phyloP scores from a whole-genome alignment of 1,140 invertebrate species.

The Proctacanthus coquilletti region DNA sequence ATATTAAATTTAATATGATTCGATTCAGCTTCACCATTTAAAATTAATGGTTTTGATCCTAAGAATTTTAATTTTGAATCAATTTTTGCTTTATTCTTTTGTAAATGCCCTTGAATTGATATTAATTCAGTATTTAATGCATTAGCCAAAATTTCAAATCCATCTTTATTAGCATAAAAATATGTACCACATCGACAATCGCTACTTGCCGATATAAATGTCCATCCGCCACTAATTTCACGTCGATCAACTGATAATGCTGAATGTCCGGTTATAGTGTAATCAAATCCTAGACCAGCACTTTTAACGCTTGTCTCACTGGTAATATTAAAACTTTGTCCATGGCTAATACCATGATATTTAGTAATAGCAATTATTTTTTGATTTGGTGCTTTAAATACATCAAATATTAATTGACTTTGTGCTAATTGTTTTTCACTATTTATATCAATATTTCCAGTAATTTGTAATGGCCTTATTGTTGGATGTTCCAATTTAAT shows the following conservation, averaged over 20 bases:
- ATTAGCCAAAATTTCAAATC: constrained; percentile 20
- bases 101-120: constrained; percentile 8
- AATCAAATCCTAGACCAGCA: constrained; percentile 16
- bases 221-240: constrained; percentile 10
- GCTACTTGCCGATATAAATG: neutral
- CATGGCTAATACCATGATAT: constrained; percentile 5
- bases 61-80: constrained; percentile 16
- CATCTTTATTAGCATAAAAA: constrained; percentile 11
- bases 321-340: constrained; percentile 16
- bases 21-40: constrained; percentile 16
- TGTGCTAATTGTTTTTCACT: constrained; percentile 28
- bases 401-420: constrained; percentile 38
- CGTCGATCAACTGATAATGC: constrained; percentile 11
- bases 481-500: constrained; percentile 46
- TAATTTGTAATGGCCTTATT: constrained; percentile 38
- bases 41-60: constrained; percentile 13
- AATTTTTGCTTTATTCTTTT: constrained; percentile 14
- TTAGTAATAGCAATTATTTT: constrained; percentile 33
- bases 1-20: constrained; percentile 12
- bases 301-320: constrained; percentile 13
- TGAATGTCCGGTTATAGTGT: constrained; percentile 12
- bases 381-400: constrained; percentile 44
- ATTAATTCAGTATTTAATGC: constrained; percentile 16
- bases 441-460: constrained; percentile 31
- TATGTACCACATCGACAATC: neutral